Percentiles rank a stretch among this genome's conserved stretches.
Conservation (phyloP, 1,140 invertebrate genomes). For the Drosophila nebulosa region DNA sequence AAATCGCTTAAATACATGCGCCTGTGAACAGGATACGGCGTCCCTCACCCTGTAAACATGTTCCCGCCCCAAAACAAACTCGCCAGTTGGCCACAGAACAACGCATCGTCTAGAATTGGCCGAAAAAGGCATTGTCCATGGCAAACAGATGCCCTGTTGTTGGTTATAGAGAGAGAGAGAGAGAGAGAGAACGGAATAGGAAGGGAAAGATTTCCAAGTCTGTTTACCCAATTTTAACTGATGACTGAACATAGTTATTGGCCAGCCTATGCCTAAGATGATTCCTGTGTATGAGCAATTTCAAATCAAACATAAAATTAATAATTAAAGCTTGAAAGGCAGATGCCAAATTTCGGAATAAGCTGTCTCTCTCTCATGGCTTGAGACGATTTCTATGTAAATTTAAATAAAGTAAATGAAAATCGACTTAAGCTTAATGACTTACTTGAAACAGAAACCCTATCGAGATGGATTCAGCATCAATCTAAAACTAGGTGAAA, state of each 20-base stretch:
- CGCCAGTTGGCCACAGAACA: not conserved
- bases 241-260: slow-evolving; percentile 22
- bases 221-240: slow-evolving; percentile 39
- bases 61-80: slow-evolving; percentile 26
- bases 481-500: too few species aligned
- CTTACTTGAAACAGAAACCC: not conserved
- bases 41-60: not conserved
- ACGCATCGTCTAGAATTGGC: not conserved
- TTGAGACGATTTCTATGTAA: not conserved
- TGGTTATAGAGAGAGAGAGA: not conserved
- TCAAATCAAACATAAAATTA: slow-evolving; percentile 42
- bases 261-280: not conserved
- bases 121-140: slow-evolving; percentile 13
- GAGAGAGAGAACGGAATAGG: too few species aligned
- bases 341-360: not conserved
- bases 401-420: not conserved
- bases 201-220: not conserved
- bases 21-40: slow-evolving; percentile 10
- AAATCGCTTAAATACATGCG: slow-evolving; percentile 38
- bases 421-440: not conserved
- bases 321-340: slow-evolving; percentile 39
- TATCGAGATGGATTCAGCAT: too few species aligned
- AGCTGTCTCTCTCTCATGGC: not conserved
- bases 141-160: not conserved
- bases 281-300: slow-evolving; percentile 25